These are phyloP conservation scores for Microhierax caerulescens DNA, from an alignment of 2,797 vertebrate genomes.

Conservation along the genomic window DNA sequence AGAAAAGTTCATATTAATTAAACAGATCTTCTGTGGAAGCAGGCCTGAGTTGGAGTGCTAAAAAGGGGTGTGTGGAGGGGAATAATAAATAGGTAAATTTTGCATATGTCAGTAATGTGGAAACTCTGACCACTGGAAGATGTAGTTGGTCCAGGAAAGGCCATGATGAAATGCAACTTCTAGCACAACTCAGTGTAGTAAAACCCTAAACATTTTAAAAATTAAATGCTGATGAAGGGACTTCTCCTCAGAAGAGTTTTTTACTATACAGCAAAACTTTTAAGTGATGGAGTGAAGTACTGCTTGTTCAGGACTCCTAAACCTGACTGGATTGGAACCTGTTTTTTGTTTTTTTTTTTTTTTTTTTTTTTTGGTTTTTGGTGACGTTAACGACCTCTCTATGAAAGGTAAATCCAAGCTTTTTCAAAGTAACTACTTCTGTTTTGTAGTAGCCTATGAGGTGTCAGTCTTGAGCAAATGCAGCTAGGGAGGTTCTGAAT, in stretches of 20 bases:
- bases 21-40: not conserved
- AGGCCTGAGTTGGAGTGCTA: not conserved
- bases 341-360: not conserved
- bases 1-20: not conserved
- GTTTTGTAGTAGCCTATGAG: not conserved
- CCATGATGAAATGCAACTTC: not conserved
- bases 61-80: not conserved
- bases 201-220: accelerated
- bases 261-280: not conserved
- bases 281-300: not conserved
- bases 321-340: not conserved
- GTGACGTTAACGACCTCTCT: not conserved
- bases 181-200: not conserved
- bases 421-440: not conserved
- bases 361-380: not conserved
- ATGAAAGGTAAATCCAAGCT: not conserved
- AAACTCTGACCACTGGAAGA: not conserved
- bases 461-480: not conserved
- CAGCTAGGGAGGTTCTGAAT: not conserved
- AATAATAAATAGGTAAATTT: not conserved
- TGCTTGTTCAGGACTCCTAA: not conserved
- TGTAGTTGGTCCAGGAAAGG: not conserved
- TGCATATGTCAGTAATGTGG: accelerated
- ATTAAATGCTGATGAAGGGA: accelerated
- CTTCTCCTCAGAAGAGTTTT: not conserved